phyloP scores from a whole-genome alignment of 2,888 invertebrate species.

The Drosophila gaucha region DNA sequence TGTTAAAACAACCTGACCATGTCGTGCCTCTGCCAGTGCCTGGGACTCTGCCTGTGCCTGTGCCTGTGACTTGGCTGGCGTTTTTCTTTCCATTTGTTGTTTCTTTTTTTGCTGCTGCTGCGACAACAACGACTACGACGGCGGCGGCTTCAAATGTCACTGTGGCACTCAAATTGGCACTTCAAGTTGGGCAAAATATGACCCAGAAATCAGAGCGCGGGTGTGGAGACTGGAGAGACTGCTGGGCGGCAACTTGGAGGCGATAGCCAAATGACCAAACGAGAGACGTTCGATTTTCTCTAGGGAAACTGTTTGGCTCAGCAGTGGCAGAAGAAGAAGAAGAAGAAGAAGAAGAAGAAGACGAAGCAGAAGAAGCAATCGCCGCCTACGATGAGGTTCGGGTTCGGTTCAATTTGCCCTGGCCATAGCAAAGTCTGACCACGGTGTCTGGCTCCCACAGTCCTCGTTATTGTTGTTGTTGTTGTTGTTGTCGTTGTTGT shows the following conservation, averaged over 20 bases:
- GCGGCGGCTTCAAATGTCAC: constrained; percentile 74
- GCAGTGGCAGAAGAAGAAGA: constrained; percentile 25
- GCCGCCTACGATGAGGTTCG: constrained; percentile 43
- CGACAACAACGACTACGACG: neutral
- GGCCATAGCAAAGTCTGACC: constrained; percentile 21
- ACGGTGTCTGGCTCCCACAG: constrained; percentile 59
- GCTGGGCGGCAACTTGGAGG: constrained; percentile 47
- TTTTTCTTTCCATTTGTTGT: constrained; percentile 39
- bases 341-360: neutral
- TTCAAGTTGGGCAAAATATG: constrained; percentile 70
- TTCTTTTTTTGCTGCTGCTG: constrained; percentile 17
- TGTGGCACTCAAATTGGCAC: constrained; percentile 59
- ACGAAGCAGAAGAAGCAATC: neutral
- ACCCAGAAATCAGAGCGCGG: constrained; percentile 71
- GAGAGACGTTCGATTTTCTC: constrained; percentile 52
- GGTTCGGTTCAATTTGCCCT: constrained; percentile 22
- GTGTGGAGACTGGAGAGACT: constrained; percentile 45
- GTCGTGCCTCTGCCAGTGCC: constrained; percentile 49
- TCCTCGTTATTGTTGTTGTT: constrained; percentile 32
- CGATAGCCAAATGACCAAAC: constrained; percentile 6
- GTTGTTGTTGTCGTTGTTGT: constrained; percentile 10
- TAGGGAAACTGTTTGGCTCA: constrained; percentile 67
- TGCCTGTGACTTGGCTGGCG: constrained; percentile 32
- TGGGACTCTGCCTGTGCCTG: constrained; percentile 16
- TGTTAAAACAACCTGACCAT: constrained; percentile 76